Base-by-base conservation (phyloP, 1,140 invertebrate genomes). In the Rhagoletis pomonella region DNA sequence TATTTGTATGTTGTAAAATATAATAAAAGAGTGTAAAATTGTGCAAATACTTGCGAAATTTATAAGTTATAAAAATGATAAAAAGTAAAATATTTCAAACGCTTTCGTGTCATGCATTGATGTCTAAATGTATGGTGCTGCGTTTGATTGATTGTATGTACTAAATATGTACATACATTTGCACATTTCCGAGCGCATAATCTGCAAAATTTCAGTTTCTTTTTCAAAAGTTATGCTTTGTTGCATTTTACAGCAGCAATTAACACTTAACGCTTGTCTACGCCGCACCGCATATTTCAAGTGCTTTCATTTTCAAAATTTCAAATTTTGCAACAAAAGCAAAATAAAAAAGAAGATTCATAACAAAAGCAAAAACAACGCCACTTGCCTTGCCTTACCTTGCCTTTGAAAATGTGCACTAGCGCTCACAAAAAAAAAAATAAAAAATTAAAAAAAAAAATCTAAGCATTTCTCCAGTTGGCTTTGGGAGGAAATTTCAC, bases 271-370 rank as follows among this genome's bases (percentile, higher is more conserved):
- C 47, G 19, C 73, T 81, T 81, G 47, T 81, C n/a, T 55, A 81
- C 6, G 47, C 47, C n/a, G 42, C 6, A n/a, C n/a, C n/a, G 42
- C 17, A 10, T 81, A 55, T 81, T 19, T 55, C n/a, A 81, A 55
- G n/a, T 81, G 73, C 73, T 55, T 81, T 81, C 73, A 9, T 81
- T 81, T 81, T 81, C 42, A 14, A 73, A 73, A 73, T 44, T 73
- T 55, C 50, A 55, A 55, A 55, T 29, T 29, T 29, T 29, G 50
- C 5, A 73, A 12, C 42, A 73, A 73, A 17, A 47, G 17, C 29
- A 14, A 47, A 73, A 67, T 19, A 64, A 62, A 29, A 29, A 5
- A 4, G 4, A 3, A 65, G 2, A 47, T 44, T 69, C 39, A 12
- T 3, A 42, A 3, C 29, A 69, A 73, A 4, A 67, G 64, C 29